A percentile compares a stretch with the other conserved stretches of the same genome.
Conservation (phyloP, 1,140 invertebrate genomes). For the Oncopodura yosiiana region DNA sequence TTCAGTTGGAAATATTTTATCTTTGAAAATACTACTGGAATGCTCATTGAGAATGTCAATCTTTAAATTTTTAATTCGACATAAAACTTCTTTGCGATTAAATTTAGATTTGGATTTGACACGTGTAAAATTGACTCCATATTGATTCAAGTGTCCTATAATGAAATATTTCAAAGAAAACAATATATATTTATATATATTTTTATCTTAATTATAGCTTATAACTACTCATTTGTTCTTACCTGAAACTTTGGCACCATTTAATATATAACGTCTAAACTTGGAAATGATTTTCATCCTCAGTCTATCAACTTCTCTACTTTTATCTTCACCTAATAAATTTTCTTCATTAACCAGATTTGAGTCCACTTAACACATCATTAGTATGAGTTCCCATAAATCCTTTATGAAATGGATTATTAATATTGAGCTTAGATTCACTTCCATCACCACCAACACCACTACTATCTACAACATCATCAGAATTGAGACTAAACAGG, state of each 20-base stretch:
- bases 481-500: not conserved
- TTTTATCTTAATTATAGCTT: not conserved
- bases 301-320: conserved; percentile 18
- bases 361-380: conserved; percentile 12
- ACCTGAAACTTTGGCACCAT: conserved; percentile 32
- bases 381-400: conserved; percentile 10
- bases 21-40: conserved; percentile 15
- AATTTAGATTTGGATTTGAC: conserved; percentile 22
- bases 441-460: conserved; percentile 11
- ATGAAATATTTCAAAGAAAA: conserved; percentile 2
- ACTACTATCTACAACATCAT: not conserved
- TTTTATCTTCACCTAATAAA: conserved; percentile 14
- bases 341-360: conserved; percentile 23
- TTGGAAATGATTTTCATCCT: conserved; percentile 32
- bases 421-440: conserved; percentile 18
- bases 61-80: conserved; percentile 22
- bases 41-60: conserved; percentile 23
- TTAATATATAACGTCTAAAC: conserved; percentile 25
- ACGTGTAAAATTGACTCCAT: conserved; percentile 31
- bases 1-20: conserved; percentile 24
- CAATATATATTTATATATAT: not conserved
- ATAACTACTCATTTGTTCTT: too few relatives aligned
- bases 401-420: not conserved
- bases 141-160: conserved; percentile 33
- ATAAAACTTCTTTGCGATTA: conserved; percentile 23